A percentile compares a stretch with the other conserved stretches of the same genome.
Conservation (phyloP, 2,113 vertebrate species). For the Phaetusa simplex region DNA sequence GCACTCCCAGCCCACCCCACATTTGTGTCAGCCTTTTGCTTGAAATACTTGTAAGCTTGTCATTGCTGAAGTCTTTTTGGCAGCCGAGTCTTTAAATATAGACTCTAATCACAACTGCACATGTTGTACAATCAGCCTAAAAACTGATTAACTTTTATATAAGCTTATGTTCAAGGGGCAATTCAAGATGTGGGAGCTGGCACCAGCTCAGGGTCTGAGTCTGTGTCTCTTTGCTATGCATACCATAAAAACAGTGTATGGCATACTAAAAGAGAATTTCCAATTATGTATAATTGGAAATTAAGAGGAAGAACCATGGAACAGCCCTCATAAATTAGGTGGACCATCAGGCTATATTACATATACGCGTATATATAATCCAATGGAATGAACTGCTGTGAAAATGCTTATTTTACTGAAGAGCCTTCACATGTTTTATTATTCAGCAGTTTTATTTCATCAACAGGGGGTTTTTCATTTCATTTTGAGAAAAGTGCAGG, state of each 20-base stretch:
- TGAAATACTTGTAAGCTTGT: conserved; percentile 10
- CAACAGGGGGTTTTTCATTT: background rate
- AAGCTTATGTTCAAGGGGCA: conserved; percentile 43
- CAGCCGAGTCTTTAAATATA: conserved; percentile 42
- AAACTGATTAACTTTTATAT: conserved; percentile 51
- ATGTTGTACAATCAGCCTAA: conserved; percentile 18
- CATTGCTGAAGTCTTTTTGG: conserved; percentile 19
- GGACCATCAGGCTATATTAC: background rate
- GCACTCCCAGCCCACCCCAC: background rate
- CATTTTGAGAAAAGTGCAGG: background rate
- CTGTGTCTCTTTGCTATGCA: background rate
- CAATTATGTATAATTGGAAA: conserved; percentile 18
- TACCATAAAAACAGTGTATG: background rate
- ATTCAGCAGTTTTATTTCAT: conserved; percentile 51
- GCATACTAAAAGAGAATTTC: background rate
- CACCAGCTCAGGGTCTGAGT: background rate
- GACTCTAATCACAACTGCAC: conserved; percentile 49
- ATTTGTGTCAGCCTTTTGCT: background rate
- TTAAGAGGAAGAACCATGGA: conserved; percentile 32
- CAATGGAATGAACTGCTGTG: background rate
- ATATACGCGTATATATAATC: background rate
- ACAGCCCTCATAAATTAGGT: conserved; percentile 24
- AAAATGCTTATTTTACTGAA: conserved; percentile 36
- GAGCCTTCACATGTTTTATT: conserved; percentile 45
- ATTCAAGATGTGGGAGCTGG: conserved; percentile 25